A percentile compares a stretch with the other conserved stretches of the same genome.
These are phyloP conservation scores for Strix uralensis DNA, from an alignment of 2,113 vertebrate species.

Conservation along the genomic window DNA sequence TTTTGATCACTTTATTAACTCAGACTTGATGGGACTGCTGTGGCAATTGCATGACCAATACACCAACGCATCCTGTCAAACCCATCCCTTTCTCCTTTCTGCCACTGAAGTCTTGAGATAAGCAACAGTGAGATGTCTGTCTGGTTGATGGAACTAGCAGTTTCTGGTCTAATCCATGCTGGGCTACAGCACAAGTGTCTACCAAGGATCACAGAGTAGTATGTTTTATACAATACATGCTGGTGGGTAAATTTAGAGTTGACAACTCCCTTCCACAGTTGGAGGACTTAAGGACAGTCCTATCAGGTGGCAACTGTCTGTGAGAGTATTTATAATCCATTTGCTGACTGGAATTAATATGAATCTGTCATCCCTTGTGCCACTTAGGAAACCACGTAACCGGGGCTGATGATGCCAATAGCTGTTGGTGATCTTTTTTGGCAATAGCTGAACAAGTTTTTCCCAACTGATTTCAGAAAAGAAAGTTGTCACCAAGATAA, in stretches of 20 bases:
- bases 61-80: slow-evolving; percentile 18
- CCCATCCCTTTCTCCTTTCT: slow-evolving; percentile 17
- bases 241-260: slow-evolving; percentile 70
- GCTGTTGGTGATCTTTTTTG: slow-evolving; percentile 29
- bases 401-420: neutral
- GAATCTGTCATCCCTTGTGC: slow-evolving; percentile 67
- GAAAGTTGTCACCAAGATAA: slow-evolving; percentile 30
- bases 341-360: slow-evolving; percentile 70
- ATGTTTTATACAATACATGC: slow-evolving; percentile 23
- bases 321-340: slow-evolving; percentile 71
- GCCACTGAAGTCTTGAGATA: neutral
- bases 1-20: slow-evolving; percentile 8
- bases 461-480: neutral
- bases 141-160: slow-evolving; percentile 1
- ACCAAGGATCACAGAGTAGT: neutral
- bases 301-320: slow-evolving; percentile 68
- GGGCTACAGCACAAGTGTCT: slow-evolving; percentile 16
- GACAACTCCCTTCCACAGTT: slow-evolving; percentile 62
- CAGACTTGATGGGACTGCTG: neutral
- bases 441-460: slow-evolving; percentile 1
- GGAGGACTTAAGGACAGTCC: slow-evolving; percentile 59
- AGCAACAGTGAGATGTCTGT: slow-evolving; percentile 15
- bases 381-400: slow-evolving; percentile 33
- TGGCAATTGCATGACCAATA: neutral
- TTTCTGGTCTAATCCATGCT: slow-evolving; percentile 17